Base-by-base conservation (phyloP, 2,888 invertebrate genomes). In the Cryptus armator region DNA sequence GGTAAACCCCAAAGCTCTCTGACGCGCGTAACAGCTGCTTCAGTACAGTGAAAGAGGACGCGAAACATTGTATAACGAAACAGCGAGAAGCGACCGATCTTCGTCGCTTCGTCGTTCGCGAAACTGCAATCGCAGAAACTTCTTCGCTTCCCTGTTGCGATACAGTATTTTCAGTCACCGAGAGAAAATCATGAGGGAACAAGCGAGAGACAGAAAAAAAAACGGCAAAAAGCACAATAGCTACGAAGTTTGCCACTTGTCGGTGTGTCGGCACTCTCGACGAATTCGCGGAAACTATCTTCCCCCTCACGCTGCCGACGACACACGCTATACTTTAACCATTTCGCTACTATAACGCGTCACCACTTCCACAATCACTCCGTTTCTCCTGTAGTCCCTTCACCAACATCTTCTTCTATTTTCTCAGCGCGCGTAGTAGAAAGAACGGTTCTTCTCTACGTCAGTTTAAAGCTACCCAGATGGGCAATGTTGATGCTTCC, bases 381-480 rank as follows among this genome's bases (percentile, higher is more conserved):
- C 62, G 53, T 64, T 71, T 71, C 48, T 19, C 44, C 5, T 10
- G 24, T 4, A 5, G 59, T 14, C 12, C 51, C 44, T 44, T 70
- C 14, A 16, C 37, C 16, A 56, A 70, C 24, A 46, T 19, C 12
- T 19, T 59, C 64, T 32, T 37, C 37, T 37, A 37, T 37, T 37
- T 37, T 37, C 37, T 7, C 5, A 37, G 37, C 37, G 37, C 24
- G 10, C 64, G 43, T 1, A 80, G 72, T 24, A 32, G 67, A 81
- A 59, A 32, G 56, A 44, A 72, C 53, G 59, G 9, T 70, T 56
- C 68, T 70, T 56, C 68, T 53, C 68, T 10, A 64, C 75, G 81
- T 81, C 81, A 53, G 68, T 75, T 59, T 81, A 72, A 75, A 75
- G 66, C 75, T 24, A 75, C 75, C 51, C 67, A 66, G 75, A 81